These are phyloP conservation scores for Drosophila lacertosa DNA, from an alignment of 1,140 invertebrate species.

Conservation along the genomic window DNA sequence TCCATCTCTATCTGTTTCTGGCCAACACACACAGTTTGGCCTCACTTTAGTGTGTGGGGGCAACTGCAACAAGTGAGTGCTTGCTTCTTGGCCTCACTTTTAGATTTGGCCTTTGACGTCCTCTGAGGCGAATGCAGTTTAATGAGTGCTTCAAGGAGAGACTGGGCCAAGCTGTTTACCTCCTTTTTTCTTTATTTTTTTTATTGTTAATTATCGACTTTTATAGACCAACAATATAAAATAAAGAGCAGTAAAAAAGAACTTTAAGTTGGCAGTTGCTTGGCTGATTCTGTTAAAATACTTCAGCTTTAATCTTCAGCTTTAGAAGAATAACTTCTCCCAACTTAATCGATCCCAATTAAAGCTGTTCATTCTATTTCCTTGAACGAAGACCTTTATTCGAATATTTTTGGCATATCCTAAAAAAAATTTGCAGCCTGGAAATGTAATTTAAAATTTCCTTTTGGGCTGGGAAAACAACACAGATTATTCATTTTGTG, in stretches of 20 bases:
- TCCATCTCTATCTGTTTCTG: not conserved
- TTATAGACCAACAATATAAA: not conserved
- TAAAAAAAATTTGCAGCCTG: conserved; percentile 1
- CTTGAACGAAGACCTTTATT: too few relatives aligned
- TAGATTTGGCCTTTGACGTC: conserved; percentile 47
- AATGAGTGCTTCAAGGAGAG: conserved; percentile 46
- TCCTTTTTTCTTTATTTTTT: not conserved
- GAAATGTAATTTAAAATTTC: conserved; percentile 28
- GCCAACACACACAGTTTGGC: not conserved
- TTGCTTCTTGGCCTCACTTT: not conserved
- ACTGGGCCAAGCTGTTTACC: not conserved
- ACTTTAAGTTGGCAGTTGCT: too few relatives aligned
- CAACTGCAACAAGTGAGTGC: conserved; percentile 44
- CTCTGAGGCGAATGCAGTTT: conserved; percentile 58
- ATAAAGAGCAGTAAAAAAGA: too few relatives aligned
- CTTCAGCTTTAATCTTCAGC: too few relatives aligned
- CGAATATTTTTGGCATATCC: too few relatives aligned
- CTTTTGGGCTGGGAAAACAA: conserved; percentile 12
- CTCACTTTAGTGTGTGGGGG: not conserved
- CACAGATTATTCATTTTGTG: conserved; percentile 19
- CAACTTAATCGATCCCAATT: too few relatives aligned
- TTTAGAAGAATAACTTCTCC: too few relatives aligned
- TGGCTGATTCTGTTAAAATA: too few relatives aligned
- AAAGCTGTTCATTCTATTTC: too few relatives aligned
- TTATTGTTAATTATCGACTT: conserved; percentile 46